These are phyloP conservation scores for Andrena bicolor DNA, from an alignment of 2,888 invertebrate species.

Conservation along the genomic window DNA sequence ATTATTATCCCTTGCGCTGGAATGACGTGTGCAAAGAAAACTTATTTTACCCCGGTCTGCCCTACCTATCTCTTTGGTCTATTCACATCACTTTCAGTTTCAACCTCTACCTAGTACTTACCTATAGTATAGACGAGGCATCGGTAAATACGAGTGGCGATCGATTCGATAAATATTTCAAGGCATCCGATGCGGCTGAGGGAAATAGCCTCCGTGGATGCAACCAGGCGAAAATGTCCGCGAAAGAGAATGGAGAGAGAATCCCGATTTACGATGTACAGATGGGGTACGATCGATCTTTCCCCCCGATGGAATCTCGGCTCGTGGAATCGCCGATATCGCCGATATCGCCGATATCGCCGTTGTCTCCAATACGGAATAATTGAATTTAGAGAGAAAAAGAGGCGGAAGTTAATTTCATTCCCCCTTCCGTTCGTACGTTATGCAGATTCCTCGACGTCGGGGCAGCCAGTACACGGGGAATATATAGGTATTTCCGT, in stretches of 20 bases:
- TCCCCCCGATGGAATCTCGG: background rate
- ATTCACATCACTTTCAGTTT: background rate
- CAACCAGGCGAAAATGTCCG: slow-evolving; percentile 22
- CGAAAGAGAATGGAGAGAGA: background rate
- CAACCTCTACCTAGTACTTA: background rate
- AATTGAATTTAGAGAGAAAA: slow-evolving; percentile 24
- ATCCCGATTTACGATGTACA: background rate
- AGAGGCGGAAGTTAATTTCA: slow-evolving; percentile 26
- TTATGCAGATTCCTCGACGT: slow-evolving; percentile 25
- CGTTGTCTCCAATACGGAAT: background rate
- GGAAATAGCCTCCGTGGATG: slow-evolving; percentile 12
- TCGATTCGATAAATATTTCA: slow-evolving; percentile 43
- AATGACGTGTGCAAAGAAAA: too few relatives aligned
- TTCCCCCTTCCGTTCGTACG: background rate
- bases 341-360: background rate
- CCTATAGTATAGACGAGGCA: background rate
- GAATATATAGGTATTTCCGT: slow-evolving; percentile 37
- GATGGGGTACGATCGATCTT: slow-evolving; percentile 22
- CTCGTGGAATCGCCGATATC: background rate
- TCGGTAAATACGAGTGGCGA: slow-evolving; percentile 6
- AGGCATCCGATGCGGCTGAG: slow-evolving; percentile 2
- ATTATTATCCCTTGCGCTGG: too few relatives aligned
- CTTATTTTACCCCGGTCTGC: too few relatives aligned
- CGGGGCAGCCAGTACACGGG: slow-evolving; percentile 15
- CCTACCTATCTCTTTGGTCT: too few relatives aligned